Evolutionary conservation across 2,888 invertebrate species (phyloP), one percentile per base, ranked within the genome.

Genomic region (Andricus quercusramuli): DNA sequence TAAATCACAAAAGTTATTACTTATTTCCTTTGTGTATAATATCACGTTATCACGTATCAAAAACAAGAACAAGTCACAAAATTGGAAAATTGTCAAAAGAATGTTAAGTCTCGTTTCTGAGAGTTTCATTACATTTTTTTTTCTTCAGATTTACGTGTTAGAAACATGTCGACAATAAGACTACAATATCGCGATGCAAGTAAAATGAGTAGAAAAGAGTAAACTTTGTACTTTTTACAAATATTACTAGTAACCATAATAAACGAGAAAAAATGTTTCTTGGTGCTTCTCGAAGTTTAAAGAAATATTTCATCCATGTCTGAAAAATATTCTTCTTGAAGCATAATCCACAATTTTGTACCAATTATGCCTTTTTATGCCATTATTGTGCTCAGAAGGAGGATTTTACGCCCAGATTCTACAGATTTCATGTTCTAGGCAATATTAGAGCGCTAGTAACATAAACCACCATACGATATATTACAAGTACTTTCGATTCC

Each of bases 1-100:
- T 74, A 29, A 51, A 74, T 74, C 74, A 74, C 74, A 70, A 47
- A 70, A 47, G 47, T 47, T 47, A 47, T n/a, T 59, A 15, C 25
- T 17, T 47, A 47, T n/a, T 59, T 59, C 62, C 62, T 25, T 62
- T 29, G 25, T 25, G 25, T 29, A 62, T 62, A 62, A 62, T 25
- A 62, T 25, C 25, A 62, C 22, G 9, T 22, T 62, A 13, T 62
- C 59, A 62, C 62, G 22, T 62, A 62, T 62, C 4, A 62, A 62
- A 62, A 62, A 62, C 15, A 62, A 13, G 25, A 62, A 62, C 62
- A n/a, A 17, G 56, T 25, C 25, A 11, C 25, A 62, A 22, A 62
- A 62, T 25, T 56, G n/a, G 56, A 62, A 62, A 22, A 59, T 59
- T 59, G 59, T 22, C 15, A 25, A 62, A 62, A 25, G 15, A 62